phyloP scores from a whole-genome alignment of 2,113 vertebrate genomes.

The Petrocephalus zakoni region DNA sequence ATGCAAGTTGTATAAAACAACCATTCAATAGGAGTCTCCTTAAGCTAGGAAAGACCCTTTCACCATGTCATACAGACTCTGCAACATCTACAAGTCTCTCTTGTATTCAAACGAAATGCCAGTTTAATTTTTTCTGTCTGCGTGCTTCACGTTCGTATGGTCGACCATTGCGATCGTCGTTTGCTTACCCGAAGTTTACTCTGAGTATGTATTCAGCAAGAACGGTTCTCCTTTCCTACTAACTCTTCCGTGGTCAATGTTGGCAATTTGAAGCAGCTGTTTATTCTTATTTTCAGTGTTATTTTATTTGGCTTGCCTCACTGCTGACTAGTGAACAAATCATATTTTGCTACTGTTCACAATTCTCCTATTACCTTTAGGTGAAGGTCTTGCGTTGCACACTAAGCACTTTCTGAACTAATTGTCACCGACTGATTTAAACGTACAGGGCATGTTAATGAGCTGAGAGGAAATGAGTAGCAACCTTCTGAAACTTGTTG shows the following conservation, averaged over 20 bases:
- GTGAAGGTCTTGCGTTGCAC: not conserved
- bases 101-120: not conserved
- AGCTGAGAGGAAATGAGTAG: not conserved
- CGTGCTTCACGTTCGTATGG: not conserved
- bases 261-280: not conserved
- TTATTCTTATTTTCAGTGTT: not conserved
- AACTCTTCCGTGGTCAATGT: not conserved
- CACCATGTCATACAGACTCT: not conserved
- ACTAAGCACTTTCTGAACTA: constrained; percentile 7
- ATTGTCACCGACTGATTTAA: not conserved
- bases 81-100: not conserved
- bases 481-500: not conserved
- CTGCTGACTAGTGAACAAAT: not conserved
- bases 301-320: not conserved
- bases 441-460: not conserved
- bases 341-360: not conserved
- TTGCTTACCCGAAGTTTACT: not conserved
- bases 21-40: not conserved
- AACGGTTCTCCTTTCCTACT: not conserved
- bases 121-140: not conserved
- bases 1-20: too few relatives aligned
- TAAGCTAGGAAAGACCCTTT: not conserved
- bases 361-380: not conserved
- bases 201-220: not conserved
- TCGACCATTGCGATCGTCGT: not conserved